These are phyloP conservation scores for Diabrotica virgifera DNA, from an alignment of 1,140 invertebrate species.

Conservation along the genomic window DNA sequence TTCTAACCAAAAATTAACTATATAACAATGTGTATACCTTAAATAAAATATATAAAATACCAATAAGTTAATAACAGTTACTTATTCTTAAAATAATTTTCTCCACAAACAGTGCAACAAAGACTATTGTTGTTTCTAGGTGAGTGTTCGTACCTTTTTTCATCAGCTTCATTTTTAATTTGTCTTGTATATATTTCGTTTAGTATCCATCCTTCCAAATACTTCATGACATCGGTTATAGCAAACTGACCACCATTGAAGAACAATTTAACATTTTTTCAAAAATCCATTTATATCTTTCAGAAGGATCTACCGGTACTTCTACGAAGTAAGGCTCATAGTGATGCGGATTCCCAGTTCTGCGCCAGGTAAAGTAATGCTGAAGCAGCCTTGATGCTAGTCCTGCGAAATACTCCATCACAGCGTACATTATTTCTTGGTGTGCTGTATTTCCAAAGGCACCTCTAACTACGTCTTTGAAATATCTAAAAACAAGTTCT, in stretches of 20 bases:
- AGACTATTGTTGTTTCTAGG: too few species aligned
- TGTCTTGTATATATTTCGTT: background rate
- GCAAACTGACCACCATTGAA: slow-evolving; percentile 11
- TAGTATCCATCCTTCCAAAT: background rate
- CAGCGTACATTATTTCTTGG: slow-evolving; percentile 17
- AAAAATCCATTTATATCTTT: slow-evolving; percentile 24
- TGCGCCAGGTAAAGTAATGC: slow-evolving; percentile 21
- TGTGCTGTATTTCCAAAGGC: slow-evolving; percentile 23
- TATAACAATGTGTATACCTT: too few species aligned
- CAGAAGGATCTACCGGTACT: slow-evolving; percentile 12
- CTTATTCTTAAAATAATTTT: too few species aligned
- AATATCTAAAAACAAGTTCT: background rate
- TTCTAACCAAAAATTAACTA: too few species aligned
- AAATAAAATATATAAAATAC: too few species aligned
- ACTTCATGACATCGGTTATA: background rate
- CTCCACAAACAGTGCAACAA: too few species aligned
- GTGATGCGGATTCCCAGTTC: slow-evolving; percentile 19
- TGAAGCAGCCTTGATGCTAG: slow-evolving; percentile 19
- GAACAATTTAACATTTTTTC: slow-evolving; percentile 20
- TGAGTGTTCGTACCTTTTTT: background rate
- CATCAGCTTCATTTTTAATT: background rate
- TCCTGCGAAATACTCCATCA: slow-evolving; percentile 24
- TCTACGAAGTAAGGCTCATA: slow-evolving; percentile 18
- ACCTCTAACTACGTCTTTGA: slow-evolving; percentile 2
- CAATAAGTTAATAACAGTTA: too few species aligned